Conservation (phyloP, 2,888 invertebrate genomes). For the Pachycephus smyrnensis region DNA sequence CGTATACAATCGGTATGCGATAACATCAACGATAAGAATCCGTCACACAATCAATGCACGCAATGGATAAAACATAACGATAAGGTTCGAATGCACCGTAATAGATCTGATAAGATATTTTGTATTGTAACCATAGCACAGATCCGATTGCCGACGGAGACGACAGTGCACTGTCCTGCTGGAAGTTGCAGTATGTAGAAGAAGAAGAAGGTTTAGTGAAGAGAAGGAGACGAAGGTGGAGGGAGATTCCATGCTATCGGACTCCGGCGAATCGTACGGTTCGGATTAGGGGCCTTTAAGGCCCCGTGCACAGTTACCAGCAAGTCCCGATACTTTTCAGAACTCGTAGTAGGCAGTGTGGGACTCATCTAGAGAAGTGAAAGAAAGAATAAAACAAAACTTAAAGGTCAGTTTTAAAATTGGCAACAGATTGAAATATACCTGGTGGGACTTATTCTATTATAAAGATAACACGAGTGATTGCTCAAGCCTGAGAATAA, state of each 20-base stretch:
- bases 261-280: neutral
- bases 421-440: neutral
- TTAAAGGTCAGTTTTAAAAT: neutral
- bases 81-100: neutral
- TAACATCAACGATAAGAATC: neutral
- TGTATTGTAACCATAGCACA: neutral
- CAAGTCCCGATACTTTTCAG: neutral
- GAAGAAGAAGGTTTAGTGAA: neutral
- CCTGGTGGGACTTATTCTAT: neutral
- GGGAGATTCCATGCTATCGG: neutral
- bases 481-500: neutral
- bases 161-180: neutral
- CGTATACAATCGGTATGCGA: neutral
- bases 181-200: neutral
- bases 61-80: neutral
- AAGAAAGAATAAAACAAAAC: neutral
- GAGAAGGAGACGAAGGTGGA: neutral
- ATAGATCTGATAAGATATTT: neutral
- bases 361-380: neutral
- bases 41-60: neutral
- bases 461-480: neutral
- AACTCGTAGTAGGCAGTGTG: neutral
- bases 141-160: neutral
- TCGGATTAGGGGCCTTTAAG: neutral
- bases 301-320: neutral